Percentiles rank a stretch among this genome's conserved stretches.
Conservation (phyloP, 2,888 invertebrate species). For the Rhopalosiphum nymphaeae region DNA sequence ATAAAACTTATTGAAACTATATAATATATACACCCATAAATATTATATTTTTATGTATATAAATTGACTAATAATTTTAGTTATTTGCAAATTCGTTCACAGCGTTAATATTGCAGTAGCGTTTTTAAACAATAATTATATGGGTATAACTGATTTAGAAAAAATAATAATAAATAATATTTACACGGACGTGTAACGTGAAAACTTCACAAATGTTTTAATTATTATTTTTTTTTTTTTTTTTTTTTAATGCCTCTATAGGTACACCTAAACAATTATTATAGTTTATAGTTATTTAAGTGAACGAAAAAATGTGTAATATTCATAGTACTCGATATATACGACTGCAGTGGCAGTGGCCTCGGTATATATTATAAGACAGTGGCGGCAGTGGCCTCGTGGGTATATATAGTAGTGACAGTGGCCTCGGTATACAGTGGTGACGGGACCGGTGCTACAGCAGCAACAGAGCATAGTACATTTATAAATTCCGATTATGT, state of each 20-base stretch:
- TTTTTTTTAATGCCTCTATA: not conserved
- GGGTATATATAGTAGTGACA: not conserved
- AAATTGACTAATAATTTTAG: not conserved
- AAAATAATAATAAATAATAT: not conserved
- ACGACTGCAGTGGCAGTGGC: not conserved
- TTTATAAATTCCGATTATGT: conserved; percentile 62
- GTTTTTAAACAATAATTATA: not conserved
- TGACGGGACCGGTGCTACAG: not conserved
- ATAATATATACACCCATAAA: not conserved
- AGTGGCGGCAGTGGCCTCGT: not conserved
- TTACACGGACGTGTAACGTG: not conserved
- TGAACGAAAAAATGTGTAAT: no score
- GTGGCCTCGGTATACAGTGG: not conserved
- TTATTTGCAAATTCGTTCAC: not conserved
- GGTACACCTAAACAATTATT: not conserved
- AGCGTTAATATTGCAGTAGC: not conserved
- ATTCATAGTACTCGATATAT: not conserved
- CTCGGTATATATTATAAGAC: not conserved
- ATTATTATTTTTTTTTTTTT: not conserved
- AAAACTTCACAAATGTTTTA: not conserved
- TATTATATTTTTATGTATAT: not conserved
- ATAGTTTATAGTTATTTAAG: not conserved
- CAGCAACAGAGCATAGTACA: not conserved
- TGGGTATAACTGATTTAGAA: not conserved
- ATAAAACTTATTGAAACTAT: not conserved